Evolutionary conservation across 2,797 vertebrate genomes (phyloP).

Genomic region (Iguana delicatissima): DNA sequence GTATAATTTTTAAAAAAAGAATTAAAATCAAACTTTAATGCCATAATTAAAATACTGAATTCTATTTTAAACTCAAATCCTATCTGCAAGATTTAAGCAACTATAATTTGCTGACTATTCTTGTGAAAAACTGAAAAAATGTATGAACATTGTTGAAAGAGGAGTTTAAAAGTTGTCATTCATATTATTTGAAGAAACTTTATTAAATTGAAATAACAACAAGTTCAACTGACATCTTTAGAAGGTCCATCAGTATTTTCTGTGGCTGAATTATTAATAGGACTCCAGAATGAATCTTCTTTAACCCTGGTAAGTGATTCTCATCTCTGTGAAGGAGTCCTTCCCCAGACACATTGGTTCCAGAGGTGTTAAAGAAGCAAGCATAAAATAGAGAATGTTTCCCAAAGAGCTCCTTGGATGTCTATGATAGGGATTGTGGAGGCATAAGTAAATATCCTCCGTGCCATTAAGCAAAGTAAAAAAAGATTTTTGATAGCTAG

Average conservation of each 20-base stretch:
- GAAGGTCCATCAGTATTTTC: slow-evolving; percentile 45
- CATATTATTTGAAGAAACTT: not conserved
- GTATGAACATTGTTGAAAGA: not conserved
- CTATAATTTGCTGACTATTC: no score
- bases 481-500: slow-evolving; percentile 55
- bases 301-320: slow-evolving; percentile 46
- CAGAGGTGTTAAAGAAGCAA: slow-evolving; percentile 70
- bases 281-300: not conserved
- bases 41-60: no score
- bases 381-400: slow-evolving; percentile 51
- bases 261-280: not conserved
- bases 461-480: not conserved
- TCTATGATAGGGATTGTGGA: slow-evolving; percentile 5
- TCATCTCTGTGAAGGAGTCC: slow-evolving; percentile 32
- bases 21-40: no score
- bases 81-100: no score
- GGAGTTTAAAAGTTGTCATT: not conserved
- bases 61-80: no score
- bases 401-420: not conserved
- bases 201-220: not conserved
- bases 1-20: no score
- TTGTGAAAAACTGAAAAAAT: not conserved
- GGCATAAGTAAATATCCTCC: slow-evolving; percentile 48
- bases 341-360: not conserved
- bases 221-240: slow-evolving; percentile 1